Base-by-base conservation (phyloP, 2,888 invertebrate species). In the Dugesia japonica region DNA sequence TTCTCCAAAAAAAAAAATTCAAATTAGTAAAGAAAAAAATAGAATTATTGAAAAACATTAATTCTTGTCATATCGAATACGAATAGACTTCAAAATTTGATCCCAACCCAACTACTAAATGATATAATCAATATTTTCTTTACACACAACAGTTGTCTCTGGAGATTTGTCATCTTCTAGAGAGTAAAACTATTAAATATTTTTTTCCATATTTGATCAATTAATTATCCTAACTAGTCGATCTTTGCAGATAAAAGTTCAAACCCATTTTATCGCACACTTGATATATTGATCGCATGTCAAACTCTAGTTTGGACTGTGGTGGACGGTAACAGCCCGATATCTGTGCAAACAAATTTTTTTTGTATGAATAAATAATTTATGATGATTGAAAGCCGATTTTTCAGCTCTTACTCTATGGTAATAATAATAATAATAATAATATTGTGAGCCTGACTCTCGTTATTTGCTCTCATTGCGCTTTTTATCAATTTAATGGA, bases 61-160 rank as follows among this genome's bases (percentile, higher is more conserved):
- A 56, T 56, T 56, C n/a, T 56, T n/a, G 4, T n/a, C 56, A 56
- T 56, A 56, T 4, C n/a, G 56, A 56, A 56, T 56, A 56, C n/a
- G 56, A 56, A 56, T 56, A 56, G 56, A 56, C 56, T 56, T 56
- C 56, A 56, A 56, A 56, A 56, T 56, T 56, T 56, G 56, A 56
- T 56, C 56, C 56, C 56, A 56, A 31, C 31, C n/a, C 31, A 31
- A 31, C 31, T 4, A 31, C 31, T 31, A 31, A 31, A 56, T 56
- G 56, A 56, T 56, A 56, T 56, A 56, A 56, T 56, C 56, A 56
- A 56, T 56, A 56, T 56, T n/a, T 31, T 31, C 31, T 56, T 56
- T 56, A 56, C 9, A 56, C 56, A 56, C 23, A 56, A n/a, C 17
- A n/a, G 9, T n/a, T 23, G 56, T 56, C 56, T 56, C 56, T 9